Percentiles rank a stretch among this genome's conserved stretches.
These are phyloP conservation scores for Scaptomyza montana DNA, from an alignment of 1,140 invertebrate species.

Conservation along the genomic window DNA sequence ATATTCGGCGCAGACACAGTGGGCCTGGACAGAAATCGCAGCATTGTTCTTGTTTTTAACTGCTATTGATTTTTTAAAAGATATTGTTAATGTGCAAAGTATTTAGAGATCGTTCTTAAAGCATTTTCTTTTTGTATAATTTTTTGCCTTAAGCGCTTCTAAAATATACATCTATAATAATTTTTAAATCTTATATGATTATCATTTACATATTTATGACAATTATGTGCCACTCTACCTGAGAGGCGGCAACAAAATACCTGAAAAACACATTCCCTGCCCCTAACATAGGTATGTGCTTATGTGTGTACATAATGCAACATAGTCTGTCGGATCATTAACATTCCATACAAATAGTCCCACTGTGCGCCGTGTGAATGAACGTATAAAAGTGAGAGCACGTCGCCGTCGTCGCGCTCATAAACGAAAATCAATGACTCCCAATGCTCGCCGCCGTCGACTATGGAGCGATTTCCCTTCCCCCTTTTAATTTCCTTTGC, in stretches of 20 bases:
- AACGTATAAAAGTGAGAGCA: constrained; percentile 81
- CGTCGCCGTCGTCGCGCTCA: constrained; percentile 58
- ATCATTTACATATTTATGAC: no score
- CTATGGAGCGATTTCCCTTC: constrained; percentile 15
- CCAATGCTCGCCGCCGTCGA: constrained; percentile 57
- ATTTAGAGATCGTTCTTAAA: no score
- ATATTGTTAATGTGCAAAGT: no score
- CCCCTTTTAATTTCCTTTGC: neutral
- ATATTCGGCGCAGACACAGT: constrained; percentile 19
- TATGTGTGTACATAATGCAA: neutral
- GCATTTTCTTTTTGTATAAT: no score
- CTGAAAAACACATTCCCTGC: neutral
- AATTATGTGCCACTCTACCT: neutral
- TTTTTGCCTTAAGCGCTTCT: no score
- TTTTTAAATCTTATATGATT: no score
- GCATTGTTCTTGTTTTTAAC: no score
- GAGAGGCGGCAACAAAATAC: neutral
- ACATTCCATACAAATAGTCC: constrained; percentile 25
- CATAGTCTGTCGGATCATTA: constrained; percentile 17
- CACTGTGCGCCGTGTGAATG: constrained; percentile 76
- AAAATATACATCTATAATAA: no score
- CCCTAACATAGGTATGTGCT: neutral
- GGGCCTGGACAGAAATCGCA: constrained; percentile 7
- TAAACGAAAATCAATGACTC: constrained; percentile 82
- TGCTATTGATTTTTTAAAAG: no score